These are phyloP conservation scores for Symphodus melops DNA, from an alignment of 2,113 vertebrate genomes.

Conservation along the genomic window DNA sequence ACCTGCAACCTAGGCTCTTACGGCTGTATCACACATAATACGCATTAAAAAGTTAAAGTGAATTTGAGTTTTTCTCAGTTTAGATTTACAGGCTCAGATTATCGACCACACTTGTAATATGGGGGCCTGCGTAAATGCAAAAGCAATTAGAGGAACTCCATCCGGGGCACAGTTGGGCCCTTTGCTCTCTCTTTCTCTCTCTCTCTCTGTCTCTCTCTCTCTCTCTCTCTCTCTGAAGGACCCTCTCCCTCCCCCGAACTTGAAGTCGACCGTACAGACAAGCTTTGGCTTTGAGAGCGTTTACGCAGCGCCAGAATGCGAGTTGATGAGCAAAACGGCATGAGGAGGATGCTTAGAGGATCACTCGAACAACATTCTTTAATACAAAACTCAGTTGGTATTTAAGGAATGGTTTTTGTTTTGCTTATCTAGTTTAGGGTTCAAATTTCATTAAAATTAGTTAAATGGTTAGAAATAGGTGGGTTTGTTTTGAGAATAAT, in stretches of 20 bases:
- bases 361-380: constrained; percentile 10
- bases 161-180: constrained; percentile 71
- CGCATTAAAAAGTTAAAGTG: constrained; percentile 42
- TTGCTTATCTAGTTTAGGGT: not conserved
- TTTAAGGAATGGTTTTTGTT: not conserved
- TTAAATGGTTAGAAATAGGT: not conserved
- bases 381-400: constrained; percentile 32
- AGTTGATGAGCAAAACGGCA: constrained; percentile 37
- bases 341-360: not conserved
- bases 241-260: constrained; percentile 82
- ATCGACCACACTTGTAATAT: constrained; percentile 53
- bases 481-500: constrained; percentile 8
- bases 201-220: constrained; percentile 73
- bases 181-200: constrained; percentile 66
- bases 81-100: constrained; percentile 16
- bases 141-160: constrained; percentile 74
- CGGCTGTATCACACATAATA: not conserved
- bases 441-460: not conserved
- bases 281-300: constrained; percentile 76
- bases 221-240: constrained; percentile 62
- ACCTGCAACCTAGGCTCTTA: not conserved
- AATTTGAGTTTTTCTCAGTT: constrained; percentile 19
- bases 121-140: constrained; percentile 62
- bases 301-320: constrained; percentile 54
- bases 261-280: constrained; percentile 84